Base-by-base conservation (phyloP, 2,888 invertebrate species). In the Brachypterus glaber region DNA sequence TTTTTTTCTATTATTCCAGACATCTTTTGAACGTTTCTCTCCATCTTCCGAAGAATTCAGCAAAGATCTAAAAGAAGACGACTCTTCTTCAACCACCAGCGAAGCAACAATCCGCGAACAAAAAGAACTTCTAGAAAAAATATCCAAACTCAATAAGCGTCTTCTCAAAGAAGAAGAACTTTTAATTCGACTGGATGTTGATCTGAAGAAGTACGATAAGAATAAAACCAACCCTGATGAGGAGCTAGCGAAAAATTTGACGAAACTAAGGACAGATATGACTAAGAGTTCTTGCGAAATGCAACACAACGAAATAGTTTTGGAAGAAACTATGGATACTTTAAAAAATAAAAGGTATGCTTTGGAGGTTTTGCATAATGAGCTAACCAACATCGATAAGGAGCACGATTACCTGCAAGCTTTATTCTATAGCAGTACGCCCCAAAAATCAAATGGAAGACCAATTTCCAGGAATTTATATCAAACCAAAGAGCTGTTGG, bases 101-200 rank as follows among this genome's bases (percentile, higher is more conserved):
- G 73, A 74, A 54, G 69, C 75, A 52, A 68, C 76, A 8, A 47
- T 72, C 17, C 63, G 64, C 47, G 75, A 76, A 57, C 79, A 82
- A 64, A 71, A 81, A n/a, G 77, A 80, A 51, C 68, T 83, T 47
- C 67, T 82, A 52, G 85, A 86, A 53, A 80, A 77, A 60, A 72
- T 86, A 33, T 73, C 80, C 15, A 76, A 78, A 35, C 67, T 85
- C 16, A 85, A 86, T 59, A 80, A 82, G 56, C 72, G 77, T 52
- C 64, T 87, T 39, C 76, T 83, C 40, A 71, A 77, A 39, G 83
- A 85, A 58, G 83, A 85, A 57, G 82, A 83, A 57, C 64, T 76
- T 39, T 69, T 86, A 2, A 76, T 82, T 3, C 69, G 82, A 48
- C 58, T 87, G 66, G 74, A 62, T 66, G 71, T 54, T 48, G 72